Conservation (phyloP, 2,797 vertebrate species). For the Mus spretus region DNA sequence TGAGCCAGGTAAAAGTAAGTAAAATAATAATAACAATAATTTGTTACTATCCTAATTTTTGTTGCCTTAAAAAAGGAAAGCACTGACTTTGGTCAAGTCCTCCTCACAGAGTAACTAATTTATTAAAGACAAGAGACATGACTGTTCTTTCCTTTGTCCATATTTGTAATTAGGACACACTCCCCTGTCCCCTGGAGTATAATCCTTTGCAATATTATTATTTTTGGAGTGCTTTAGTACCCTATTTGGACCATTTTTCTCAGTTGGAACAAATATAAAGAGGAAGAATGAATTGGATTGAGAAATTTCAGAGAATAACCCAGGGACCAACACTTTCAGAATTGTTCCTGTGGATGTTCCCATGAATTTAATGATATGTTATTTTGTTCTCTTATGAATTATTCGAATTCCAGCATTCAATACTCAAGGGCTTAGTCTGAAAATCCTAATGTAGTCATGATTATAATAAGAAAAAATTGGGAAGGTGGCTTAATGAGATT, state of each 20-base stretch:
- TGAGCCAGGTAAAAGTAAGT: not conserved
- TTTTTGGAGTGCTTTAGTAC: conserved; percentile 25
- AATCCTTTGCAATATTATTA: conserved; percentile 32
- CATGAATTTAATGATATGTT: conserved; percentile 75
- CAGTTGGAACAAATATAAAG: conserved; percentile 42
- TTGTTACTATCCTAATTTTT: not conserved
- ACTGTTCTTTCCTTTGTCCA: conserved; percentile 28
- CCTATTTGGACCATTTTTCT: conserved; percentile 55
- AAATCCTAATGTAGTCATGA: conserved; percentile 64
- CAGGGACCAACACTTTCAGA: conserved; percentile 56
- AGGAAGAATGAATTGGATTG: conserved; percentile 61
- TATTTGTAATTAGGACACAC: conserved; percentile 58
- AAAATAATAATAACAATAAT: not conserved
- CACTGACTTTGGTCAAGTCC: not conserved
- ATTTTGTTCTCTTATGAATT: conserved; percentile 71
- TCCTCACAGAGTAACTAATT: not conserved
- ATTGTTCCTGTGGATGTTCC: conserved; percentile 13
- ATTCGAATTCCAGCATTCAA: conserved; percentile 50
- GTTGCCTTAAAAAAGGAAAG: not conserved
- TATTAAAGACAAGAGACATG: conserved; percentile 48
- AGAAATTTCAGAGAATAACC: conserved; percentile 63
- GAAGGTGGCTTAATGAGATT: not conserved
- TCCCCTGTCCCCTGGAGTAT: not conserved
- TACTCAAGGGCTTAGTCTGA: conserved; percentile 63
- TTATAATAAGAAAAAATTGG: conserved; percentile 63